Conservation (phyloP, 2,113 vertebrate genomes). For the Silurus meridionalis region DNA sequence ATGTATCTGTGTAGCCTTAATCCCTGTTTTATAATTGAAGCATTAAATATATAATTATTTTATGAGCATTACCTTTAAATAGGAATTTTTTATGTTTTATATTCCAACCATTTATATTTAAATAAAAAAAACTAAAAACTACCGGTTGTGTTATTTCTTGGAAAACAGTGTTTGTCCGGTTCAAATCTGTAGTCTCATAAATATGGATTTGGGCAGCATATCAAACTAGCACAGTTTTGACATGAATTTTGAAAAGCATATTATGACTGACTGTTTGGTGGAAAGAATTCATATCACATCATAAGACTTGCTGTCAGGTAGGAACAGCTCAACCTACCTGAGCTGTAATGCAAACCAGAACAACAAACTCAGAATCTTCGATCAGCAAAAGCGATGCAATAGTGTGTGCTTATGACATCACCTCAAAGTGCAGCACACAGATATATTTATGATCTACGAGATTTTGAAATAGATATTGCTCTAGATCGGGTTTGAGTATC, state of each 20-base stretch:
- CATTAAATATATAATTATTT: background rate
- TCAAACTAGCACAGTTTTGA: background rate
- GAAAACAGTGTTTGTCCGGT: background rate
- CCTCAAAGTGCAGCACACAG: background rate
- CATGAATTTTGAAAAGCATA: background rate
- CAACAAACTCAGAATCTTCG: background rate
- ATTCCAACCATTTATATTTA: background rate
- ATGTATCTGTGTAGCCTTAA: background rate
- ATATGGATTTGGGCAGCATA: background rate
- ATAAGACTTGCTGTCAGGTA: background rate
- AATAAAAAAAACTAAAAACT: background rate
- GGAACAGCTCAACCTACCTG: background rate
- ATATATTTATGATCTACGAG: background rate
- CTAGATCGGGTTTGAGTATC: background rate
- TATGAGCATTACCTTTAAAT: background rate
- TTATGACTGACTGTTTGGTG: slow-evolving; percentile 18
- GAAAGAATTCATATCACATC: background rate
- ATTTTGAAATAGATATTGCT: background rate
- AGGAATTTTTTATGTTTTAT: background rate
- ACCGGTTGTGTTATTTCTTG: background rate
- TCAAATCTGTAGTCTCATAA: background rate
- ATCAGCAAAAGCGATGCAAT: background rate
- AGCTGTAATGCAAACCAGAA: background rate
- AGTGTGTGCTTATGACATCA: background rate
- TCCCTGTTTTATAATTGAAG: background rate